Evolutionary conservation across 1,140 invertebrate species (phyloP).

Genomic region (Subanguina moxae): DNA sequence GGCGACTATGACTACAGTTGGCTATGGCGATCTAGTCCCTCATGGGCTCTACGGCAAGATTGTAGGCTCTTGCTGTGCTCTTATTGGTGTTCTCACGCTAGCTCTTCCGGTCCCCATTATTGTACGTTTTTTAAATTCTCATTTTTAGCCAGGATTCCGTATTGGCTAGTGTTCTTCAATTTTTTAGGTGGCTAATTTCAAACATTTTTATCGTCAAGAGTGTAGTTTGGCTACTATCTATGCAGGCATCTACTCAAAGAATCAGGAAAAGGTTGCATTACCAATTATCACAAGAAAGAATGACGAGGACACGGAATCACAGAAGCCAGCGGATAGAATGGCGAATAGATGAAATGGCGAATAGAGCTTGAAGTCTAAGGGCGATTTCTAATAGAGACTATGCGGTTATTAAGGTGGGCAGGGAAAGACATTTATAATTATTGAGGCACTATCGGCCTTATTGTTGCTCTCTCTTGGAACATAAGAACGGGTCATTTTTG

Average conservation of each 20-base stretch:
- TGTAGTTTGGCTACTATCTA: not conserved
- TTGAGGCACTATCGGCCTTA: too few relatives aligned
- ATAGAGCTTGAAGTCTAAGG: too few relatives aligned
- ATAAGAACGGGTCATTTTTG: too few relatives aligned
- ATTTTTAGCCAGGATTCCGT: not conserved
- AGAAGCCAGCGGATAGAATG: too few relatives aligned
- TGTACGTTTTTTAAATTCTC: slow-evolving; percentile 72
- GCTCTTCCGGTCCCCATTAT: slow-evolving; percentile 87
- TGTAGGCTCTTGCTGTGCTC: slow-evolving; percentile 81
- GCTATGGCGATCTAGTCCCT: slow-evolving; percentile 65
- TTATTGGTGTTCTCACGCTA: slow-evolving; percentile 83
- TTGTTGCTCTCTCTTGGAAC: too few relatives aligned
- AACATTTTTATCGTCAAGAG: slow-evolving; percentile 55
- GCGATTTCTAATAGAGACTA: too few relatives aligned
- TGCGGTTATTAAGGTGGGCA: too few relatives aligned
- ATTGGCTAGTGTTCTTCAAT: not conserved
- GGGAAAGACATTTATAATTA: too few relatives aligned
- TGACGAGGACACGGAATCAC: too few relatives aligned
- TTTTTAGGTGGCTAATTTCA: slow-evolving; percentile 55
- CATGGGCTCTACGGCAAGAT: slow-evolving; percentile 77
- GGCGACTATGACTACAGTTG: slow-evolving; percentile 58
- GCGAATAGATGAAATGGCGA: too few relatives aligned
- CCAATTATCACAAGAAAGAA: too few relatives aligned
- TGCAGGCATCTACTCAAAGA: not conserved
- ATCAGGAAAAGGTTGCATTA: not conserved